Conservation (phyloP, 2,888 invertebrate genomes). For the Axea sp. region DNA sequence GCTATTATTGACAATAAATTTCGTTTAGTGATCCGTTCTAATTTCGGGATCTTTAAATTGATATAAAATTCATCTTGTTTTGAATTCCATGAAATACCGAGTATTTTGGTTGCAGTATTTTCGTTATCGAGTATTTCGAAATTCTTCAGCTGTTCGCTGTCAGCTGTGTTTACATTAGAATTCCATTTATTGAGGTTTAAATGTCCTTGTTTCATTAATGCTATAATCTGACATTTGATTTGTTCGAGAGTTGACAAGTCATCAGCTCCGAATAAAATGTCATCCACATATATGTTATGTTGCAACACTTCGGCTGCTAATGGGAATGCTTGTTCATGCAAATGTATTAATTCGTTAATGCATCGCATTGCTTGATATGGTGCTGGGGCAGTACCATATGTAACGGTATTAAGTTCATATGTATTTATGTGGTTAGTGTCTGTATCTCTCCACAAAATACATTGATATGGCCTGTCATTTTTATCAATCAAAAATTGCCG, state of each 20-base stretch:
- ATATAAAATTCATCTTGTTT: not conserved
- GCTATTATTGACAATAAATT: not conserved
- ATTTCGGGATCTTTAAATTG: too few species aligned
- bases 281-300: constrained; percentile 2
- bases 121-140: too few species aligned
- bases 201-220: too few species aligned
- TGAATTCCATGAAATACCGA: constrained; percentile 11
- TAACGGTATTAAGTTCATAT: constrained; percentile 13
- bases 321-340: not conserved
- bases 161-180: too few species aligned
- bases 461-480: not conserved
- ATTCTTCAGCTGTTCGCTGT: too few species aligned
- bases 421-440: not conserved
- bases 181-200: too few species aligned
- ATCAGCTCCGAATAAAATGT: constrained; percentile 12
- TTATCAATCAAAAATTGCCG: constrained; percentile 6
- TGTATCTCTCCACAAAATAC: constrained; percentile 5
- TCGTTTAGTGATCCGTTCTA: too few species aligned
- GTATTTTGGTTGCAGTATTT: constrained; percentile 2
- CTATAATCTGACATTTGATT: too few species aligned
- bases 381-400: not conserved
- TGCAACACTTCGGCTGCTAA: not conserved
- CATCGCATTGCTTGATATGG: constrained; percentile 7
- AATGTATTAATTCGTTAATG: not conserved
- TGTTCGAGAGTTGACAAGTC: too few species aligned